Evolutionary conservation across 2,113 vertebrate genomes (phyloP).

Genomic region (Channa argus): DNA sequence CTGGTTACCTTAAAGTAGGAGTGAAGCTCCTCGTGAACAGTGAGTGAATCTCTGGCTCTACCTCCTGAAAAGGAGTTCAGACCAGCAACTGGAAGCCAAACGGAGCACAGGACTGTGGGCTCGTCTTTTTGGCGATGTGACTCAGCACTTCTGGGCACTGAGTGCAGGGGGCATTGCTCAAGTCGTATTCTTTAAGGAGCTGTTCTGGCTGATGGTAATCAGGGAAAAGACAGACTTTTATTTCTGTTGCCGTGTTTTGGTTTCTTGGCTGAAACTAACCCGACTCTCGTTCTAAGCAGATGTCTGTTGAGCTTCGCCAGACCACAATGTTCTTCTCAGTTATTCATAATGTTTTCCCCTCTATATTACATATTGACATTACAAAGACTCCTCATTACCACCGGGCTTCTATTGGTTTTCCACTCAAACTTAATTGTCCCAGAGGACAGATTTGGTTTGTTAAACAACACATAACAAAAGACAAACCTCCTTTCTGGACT

Average conservation of each 20-base stretch:
- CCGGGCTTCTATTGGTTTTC: slow-evolving; percentile 26
- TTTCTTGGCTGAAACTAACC: neutral
- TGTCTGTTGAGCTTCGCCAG: neutral
- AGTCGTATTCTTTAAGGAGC: neutral
- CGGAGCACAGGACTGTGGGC: no score
- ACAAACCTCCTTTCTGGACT: slow-evolving; percentile 22
- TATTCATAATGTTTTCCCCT: neutral
- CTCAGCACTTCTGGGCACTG: no score
- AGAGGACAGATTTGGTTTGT: slow-evolving; percentile 34
- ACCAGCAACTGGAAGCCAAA: neutral
- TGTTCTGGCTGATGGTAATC: neutral
- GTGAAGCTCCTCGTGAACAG: neutral
- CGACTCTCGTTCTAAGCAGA: neutral
- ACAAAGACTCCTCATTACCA: neutral
- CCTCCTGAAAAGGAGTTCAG: neutral
- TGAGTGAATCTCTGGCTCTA: no score
- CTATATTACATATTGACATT: neutral
- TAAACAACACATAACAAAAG: slow-evolving; percentile 1
- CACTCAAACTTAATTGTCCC: slow-evolving; percentile 22
- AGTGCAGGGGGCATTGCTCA: no score
- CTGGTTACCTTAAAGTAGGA: no score
- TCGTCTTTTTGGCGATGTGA: neutral
- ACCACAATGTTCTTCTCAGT: neutral
- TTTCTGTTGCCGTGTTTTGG: neutral
- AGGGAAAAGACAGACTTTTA: neutral